phyloP scores from a whole-genome alignment of 2,797 vertebrate genomes.

The Trichosurus vulpecula region DNA sequence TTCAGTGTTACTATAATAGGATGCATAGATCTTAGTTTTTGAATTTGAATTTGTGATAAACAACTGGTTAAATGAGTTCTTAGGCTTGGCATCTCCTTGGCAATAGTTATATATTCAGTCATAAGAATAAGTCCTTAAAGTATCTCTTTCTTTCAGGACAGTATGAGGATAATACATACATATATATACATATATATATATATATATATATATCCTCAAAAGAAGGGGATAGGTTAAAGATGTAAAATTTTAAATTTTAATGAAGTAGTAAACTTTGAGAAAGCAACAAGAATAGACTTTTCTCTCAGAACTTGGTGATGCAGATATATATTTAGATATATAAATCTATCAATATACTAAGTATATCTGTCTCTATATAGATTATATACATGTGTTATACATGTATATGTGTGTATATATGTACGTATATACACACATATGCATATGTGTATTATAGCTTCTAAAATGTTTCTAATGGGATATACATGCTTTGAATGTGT shows the following conservation, averaged over 20 bases:
- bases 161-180: background rate
- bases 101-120: background rate
- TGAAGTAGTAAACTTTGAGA: background rate
- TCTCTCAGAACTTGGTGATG: background rate
- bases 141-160: background rate
- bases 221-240: background rate
- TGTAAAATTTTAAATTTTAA: background rate
- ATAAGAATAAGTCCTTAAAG: background rate
- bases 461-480: background rate
- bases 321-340: background rate
- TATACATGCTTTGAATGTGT: background rate
- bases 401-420: too few species aligned
- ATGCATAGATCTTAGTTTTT: background rate
- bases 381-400: background rate
- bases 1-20: background rate
- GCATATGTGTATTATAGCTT: background rate
- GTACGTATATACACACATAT: too few species aligned
- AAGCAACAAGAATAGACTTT: background rate
- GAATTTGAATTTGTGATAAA: background rate
- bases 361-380: background rate
- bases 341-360: background rate
- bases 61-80: background rate
- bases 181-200: too few species aligned
- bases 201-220: background rate
- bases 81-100: background rate